These are phyloP conservation scores for Plecotus auritus DNA, from an alignment of 2,113 vertebrate species.

Conservation along the genomic window DNA sequence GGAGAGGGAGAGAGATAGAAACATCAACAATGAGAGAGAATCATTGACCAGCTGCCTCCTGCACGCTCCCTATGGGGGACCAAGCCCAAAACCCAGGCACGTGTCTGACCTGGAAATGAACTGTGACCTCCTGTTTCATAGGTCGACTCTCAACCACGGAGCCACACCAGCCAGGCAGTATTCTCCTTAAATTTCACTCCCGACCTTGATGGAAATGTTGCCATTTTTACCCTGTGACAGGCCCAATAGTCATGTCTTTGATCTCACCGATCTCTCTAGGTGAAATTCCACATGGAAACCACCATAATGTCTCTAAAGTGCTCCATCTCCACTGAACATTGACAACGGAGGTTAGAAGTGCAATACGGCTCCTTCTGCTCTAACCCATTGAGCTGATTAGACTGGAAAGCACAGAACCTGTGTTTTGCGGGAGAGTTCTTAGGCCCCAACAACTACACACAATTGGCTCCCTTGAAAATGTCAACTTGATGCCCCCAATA, in stretches of 20 bases:
- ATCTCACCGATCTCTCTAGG: background rate
- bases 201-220: background rate
- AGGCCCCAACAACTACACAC: constrained; percentile 12
- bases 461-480: constrained; percentile 29
- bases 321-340: background rate
- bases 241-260: background rate
- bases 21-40: too few species aligned
- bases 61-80: too few species aligned
- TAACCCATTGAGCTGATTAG: constrained; percentile 29
- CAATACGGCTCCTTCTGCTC: background rate
- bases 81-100: too few species aligned
- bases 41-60: too few species aligned
- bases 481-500: background rate
- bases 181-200: background rate
- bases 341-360: background rate
- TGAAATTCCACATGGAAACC: background rate
- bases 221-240: background rate
- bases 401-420: constrained; percentile 28
- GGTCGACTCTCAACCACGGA: too few species aligned
- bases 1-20: too few species aligned
- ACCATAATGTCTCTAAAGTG: background rate
- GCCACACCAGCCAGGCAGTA: too few species aligned
- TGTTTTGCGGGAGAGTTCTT: background rate
- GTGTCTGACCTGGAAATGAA: too few species aligned
- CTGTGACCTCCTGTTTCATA: too few species aligned